phyloP scores from a whole-genome alignment of 2,797 vertebrate genomes.

The Parauchenoglanis ngamensis region DNA sequence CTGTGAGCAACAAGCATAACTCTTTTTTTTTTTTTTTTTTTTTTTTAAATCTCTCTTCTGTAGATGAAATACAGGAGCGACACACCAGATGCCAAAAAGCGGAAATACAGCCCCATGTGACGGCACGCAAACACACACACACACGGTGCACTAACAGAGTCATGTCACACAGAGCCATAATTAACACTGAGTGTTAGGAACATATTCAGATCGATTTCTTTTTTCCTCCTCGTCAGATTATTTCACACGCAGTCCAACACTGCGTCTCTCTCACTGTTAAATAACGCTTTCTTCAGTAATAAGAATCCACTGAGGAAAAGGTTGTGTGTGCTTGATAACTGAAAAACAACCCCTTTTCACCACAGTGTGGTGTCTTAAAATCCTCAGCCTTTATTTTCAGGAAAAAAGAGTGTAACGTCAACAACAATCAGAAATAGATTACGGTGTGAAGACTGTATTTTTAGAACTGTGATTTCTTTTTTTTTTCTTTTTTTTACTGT shows the following conservation, averaged over 20 bases:
- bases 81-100: slow-evolving; percentile 79
- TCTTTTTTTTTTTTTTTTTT: not conserved
- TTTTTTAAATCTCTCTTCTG: not conserved
- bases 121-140: not conserved
- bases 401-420: not conserved
- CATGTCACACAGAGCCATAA: not conserved
- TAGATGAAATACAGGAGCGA: slow-evolving; percentile 76
- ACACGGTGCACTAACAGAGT: not conserved
- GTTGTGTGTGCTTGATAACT: not conserved
- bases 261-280: not conserved
- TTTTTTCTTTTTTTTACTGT: not conserved
- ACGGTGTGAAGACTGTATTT: not conserved
- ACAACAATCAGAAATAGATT: not conserved
- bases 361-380: slow-evolving; percentile 25
- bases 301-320: not conserved
- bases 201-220: not conserved
- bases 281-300: not conserved
- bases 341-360: not conserved
- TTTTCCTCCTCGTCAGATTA: no score
- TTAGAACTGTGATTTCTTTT: not conserved
- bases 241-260: not conserved
- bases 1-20: not conserved
- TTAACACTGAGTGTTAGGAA: slow-evolving; percentile 8
- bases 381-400: slow-evolving; percentile 10
- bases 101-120: slow-evolving; percentile 79